Conservation (phyloP, 2,888 invertebrate genomes). For the Anorthoa munda region DNA sequence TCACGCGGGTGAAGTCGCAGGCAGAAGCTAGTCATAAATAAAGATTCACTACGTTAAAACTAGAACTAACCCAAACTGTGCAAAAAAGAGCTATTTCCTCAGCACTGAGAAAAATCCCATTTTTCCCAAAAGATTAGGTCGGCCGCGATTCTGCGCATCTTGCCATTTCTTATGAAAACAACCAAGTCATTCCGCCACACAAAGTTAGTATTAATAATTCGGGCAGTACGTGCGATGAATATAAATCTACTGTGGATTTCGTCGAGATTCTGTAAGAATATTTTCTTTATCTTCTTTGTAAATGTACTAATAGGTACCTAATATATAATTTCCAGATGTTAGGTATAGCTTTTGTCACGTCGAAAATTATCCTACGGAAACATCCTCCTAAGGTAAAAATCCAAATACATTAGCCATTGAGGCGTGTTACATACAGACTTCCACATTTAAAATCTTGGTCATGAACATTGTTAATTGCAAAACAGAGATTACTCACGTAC, state of each 20-base stretch:
- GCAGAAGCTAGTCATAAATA: too few relatives aligned
- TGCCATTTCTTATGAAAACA: constrained; percentile 26
- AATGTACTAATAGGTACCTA: background rate
- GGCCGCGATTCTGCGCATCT: constrained; percentile 1
- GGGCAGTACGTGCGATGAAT: constrained; percentile 27
- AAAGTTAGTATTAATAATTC: constrained; percentile 43
- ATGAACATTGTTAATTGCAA: background rate
- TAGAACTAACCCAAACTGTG: background rate
- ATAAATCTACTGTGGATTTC: background rate
- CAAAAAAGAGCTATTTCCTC: background rate
- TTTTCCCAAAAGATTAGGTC: background rate
- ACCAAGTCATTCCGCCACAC: constrained; percentile 25
- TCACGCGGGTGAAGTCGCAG: too few relatives aligned
- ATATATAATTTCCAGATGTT: too few relatives aligned
- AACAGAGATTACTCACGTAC: background rate
- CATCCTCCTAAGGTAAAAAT: too few relatives aligned
- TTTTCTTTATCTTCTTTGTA: background rate
- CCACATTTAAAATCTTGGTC: too few relatives aligned
- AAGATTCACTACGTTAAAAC: background rate
- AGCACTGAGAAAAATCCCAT: background rate
- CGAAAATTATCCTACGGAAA: too few relatives aligned
- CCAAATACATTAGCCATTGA: too few relatives aligned
- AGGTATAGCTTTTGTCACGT: too few relatives aligned
- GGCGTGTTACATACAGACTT: too few relatives aligned
- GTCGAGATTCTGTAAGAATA: background rate